phyloP scores from a whole-genome alignment of 2,113 vertebrate genomes.

The Catharus bicknelli region DNA sequence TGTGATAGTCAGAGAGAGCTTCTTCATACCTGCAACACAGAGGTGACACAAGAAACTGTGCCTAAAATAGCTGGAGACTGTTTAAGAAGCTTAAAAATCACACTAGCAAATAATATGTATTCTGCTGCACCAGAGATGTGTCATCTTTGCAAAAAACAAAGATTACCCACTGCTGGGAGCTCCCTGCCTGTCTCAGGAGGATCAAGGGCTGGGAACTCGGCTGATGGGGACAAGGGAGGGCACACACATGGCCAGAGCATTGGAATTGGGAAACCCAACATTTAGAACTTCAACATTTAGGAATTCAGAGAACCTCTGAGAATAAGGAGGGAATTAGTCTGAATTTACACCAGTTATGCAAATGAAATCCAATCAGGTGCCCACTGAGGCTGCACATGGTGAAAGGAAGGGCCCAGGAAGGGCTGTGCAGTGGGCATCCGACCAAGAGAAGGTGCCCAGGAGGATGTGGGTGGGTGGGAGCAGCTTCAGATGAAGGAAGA shows the following conservation, averaged over 20 bases:
- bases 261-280: not conserved
- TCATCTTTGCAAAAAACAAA: not conserved
- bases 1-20: constrained; percentile 81
- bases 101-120: not conserved
- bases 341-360: not conserved
- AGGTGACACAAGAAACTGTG: not conserved
- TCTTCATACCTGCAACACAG: constrained; percentile 77
- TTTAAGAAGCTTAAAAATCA: not conserved
- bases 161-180: not conserved
- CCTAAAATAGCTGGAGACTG: not conserved
- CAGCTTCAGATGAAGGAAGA: not conserved
- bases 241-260: not conserved
- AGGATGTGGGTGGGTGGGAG: not conserved
- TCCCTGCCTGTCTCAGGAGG: not conserved
- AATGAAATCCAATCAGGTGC: not conserved
- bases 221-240: not conserved
- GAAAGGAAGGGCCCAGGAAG: not conserved
- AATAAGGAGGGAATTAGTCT: not conserved
- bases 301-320: not conserved
- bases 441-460: not conserved
- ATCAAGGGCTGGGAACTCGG: accelerated
- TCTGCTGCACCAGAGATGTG: not conserved
- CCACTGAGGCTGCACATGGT: not conserved
- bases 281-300: not conserved
- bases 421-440: accelerated